Evolutionary conservation across 1,140 invertebrate genomes (phyloP), one percentile per base, ranked within the genome.

Genomic region (Ruditapes philippinarum): DNA sequence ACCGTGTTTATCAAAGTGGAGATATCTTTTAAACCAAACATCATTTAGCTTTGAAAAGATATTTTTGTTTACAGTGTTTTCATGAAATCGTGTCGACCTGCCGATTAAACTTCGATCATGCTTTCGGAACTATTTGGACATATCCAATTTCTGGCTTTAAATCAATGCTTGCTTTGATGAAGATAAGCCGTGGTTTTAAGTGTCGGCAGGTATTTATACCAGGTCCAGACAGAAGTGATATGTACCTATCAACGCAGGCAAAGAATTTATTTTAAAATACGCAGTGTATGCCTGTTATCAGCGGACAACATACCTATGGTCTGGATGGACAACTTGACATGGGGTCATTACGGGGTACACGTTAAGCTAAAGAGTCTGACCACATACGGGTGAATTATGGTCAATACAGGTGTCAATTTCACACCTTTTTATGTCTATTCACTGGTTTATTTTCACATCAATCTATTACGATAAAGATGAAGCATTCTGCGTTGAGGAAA

Each of bases 21-120:
- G 38, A 31, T 88, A 68, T 79, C 85, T 68, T 17, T 31, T 11
- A 80, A 88, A 78, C 40, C 85, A 88, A 88, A 88, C 74, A 88
- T 88, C 70, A 88, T 88, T 88, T 80, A 88, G 76, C 74, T 80
- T 65, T 88, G 36, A 88, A 88, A 88, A 88, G 85, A 88, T 88
- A 88, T 88, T 78, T 80, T 31, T 88, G 73, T 88, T 88, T 88
- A 40, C 85, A 45, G 85, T 73, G 74, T 76, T 88, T 80, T 36
- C n/a, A 33, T 42, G 42, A 65, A 88, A 79, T 88, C 85, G 62
- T 80, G 60, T 51, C 74, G 85, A 88, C 76, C 85, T 54, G 31
- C 36, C 49, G 85, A 88, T 88, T 88, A 88, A 80, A 88, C 74
- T 60, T 28, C 62, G 25, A 88, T 88, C 85, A 88, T 78, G 65